These are phyloP conservation scores for Oryzaephilus surinamensis DNA, from an alignment of 1,140 invertebrate species.

Conservation along the genomic window DNA sequence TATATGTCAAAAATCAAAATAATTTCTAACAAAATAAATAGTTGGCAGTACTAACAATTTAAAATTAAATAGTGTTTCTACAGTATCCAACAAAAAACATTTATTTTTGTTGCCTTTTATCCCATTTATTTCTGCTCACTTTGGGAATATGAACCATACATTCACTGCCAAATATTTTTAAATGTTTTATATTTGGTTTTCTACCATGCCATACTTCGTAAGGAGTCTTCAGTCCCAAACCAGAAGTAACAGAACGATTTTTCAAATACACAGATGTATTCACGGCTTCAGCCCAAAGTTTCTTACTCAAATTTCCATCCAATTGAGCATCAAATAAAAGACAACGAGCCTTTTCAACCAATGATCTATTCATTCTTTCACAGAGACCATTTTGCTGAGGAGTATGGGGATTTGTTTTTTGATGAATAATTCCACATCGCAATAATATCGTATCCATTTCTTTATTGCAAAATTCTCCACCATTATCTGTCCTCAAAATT, in stretches of 20 bases:
- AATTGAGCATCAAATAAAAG: slow-evolving; percentile 33
- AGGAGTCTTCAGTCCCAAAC: slow-evolving; percentile 27
- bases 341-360: slow-evolving; percentile 16
- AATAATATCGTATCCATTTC: slow-evolving; percentile 10
- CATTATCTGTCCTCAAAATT: too few species aligned
- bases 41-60: too few species aligned
- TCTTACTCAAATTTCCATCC: too few species aligned
- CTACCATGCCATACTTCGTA: slow-evolving; percentile 34
- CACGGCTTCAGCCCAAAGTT: slow-evolving; percentile 38
- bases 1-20: too few species aligned
- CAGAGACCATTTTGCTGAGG: slow-evolving; percentile 31
- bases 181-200: slow-evolving; percentile 36
- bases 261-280: slow-evolving; percentile 35
- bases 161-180: slow-evolving; percentile 36
- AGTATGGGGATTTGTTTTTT: slow-evolving; percentile 21
- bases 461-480: slow-evolving; percentile 11
- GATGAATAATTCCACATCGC: slow-evolving; percentile 8
- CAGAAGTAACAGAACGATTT: slow-evolving; percentile 27
- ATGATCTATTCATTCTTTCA: slow-evolving; percentile 26
- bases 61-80: slow-evolving; percentile 34
- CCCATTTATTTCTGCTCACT: slow-evolving; percentile 32
- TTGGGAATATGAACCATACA: slow-evolving; percentile 34
- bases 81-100: slow-evolving; percentile 35
- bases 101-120: slow-evolving; percentile 28
- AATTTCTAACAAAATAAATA: too few species aligned